These are phyloP conservation scores for Aythya baeri DNA, from an alignment of 2,113 vertebrate genomes.

Conservation along the genomic window DNA sequence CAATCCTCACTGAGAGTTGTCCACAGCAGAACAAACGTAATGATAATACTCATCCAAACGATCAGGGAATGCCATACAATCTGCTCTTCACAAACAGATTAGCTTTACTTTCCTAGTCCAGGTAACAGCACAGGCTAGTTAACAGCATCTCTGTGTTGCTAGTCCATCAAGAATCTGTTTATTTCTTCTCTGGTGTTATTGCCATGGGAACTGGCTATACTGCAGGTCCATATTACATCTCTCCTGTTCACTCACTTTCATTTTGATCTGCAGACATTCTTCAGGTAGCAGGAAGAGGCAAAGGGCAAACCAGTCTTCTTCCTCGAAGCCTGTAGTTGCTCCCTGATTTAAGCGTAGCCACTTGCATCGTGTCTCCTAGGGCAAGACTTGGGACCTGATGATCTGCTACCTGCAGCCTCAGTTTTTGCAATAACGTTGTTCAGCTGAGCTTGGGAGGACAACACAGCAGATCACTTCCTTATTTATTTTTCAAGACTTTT, in stretches of 20 bases:
- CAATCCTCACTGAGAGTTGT: not conserved
- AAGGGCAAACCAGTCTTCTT: not conserved
- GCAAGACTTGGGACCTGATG: not conserved
- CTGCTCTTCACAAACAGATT: constrained; percentile 3
- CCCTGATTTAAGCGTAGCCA: not conserved
- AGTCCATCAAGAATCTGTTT: not conserved
- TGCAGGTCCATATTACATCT: constrained; percentile 15
- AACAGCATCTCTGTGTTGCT: not conserved
- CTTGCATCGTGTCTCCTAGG: not conserved
- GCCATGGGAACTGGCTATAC: constrained; percentile 11
- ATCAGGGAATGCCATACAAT: not conserved
- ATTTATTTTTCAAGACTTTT: not conserved
- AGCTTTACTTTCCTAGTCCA: not conserved
- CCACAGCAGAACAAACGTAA: not conserved
- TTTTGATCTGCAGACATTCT: constrained; percentile 1
- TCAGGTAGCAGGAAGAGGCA: not conserved
- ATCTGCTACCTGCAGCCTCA: not conserved
- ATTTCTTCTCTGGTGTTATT: constrained; percentile 18
- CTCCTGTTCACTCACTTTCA: not conserved
- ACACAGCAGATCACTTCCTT: not conserved
- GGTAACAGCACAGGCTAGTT: not conserved
- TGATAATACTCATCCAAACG: fast-evolving
- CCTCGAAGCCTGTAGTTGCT: not conserved
- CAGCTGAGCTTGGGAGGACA: not conserved
- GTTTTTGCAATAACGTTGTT: not conserved